phyloP scores from a whole-genome alignment of 2,797 vertebrate species.

The Crenichthys baileyi region DNA sequence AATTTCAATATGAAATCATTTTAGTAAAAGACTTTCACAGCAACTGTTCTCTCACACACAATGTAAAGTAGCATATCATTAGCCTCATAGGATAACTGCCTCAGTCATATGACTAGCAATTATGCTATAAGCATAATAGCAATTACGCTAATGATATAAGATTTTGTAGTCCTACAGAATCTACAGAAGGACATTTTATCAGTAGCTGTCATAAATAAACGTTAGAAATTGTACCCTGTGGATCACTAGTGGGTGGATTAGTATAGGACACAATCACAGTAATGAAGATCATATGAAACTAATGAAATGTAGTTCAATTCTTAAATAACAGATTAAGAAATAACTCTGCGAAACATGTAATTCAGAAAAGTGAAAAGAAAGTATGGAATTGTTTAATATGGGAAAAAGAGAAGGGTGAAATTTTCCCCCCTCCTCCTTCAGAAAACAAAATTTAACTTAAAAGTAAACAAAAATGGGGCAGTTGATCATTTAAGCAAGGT shows the following conservation, averaged over 20 bases:
- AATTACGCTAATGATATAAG: neutral
- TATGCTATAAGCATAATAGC: too few species aligned
- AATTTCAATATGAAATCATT: neutral
- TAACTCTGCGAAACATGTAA: neutral
- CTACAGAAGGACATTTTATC: neutral
- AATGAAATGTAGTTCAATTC: neutral
- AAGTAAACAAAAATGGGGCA: constrained; percentile 1
- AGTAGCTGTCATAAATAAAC: neutral
- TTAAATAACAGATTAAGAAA: neutral
- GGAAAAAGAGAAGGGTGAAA: neutral
- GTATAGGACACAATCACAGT: neutral
- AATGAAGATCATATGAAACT: neutral
- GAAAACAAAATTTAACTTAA: constrained; percentile 2
- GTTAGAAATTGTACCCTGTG: neutral
- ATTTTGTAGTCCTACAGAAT: neutral
- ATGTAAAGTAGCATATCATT: neutral
- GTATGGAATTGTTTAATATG: neutral
- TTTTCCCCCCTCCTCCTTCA: neutral
- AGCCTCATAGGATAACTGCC: too few species aligned
- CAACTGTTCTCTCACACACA: neutral
- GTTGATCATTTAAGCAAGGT: constrained; percentile 27
- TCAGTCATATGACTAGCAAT: too few species aligned
- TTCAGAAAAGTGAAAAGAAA: neutral
- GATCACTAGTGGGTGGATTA: neutral
- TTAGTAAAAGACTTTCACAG: neutral